A percentile compares a stretch with the other conserved stretches of the same genome.
phyloP scores from a whole-genome alignment of 1,140 invertebrate species.

The Tenebrio molitor region DNA sequence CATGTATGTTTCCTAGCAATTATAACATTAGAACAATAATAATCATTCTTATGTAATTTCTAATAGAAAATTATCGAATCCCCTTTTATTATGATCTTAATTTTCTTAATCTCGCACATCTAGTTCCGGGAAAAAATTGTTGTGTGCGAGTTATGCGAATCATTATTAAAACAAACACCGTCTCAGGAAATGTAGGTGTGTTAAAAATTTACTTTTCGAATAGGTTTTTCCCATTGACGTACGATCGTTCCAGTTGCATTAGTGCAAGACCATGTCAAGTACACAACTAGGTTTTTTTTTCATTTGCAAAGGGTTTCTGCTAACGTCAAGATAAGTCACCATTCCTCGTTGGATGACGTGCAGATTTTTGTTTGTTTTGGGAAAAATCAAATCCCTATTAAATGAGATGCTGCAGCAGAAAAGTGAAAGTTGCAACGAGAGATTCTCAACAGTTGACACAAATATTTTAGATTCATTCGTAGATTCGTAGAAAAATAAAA shows the following conservation, averaged over 20 bases:
- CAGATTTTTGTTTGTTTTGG: no score
- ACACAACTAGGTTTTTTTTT: no score
- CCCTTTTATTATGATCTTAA: conserved; percentile 8
- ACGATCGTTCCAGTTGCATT: background rate
- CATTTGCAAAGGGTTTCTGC: no score
- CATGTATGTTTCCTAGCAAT: conserved; percentile 21
- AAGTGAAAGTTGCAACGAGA: no score
- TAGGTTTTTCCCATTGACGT: conserved; percentile 7
- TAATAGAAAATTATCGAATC: conserved; percentile 27
- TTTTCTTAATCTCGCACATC: conserved; percentile 6
- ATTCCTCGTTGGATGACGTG: no score
- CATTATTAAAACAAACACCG: conserved; percentile 23
- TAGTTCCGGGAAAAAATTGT: conserved; percentile 18
- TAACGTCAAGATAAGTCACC: no score
- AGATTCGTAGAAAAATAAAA: no score
- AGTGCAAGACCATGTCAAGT: no score
- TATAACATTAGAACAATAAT: conserved; percentile 23
- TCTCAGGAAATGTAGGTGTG: conserved; percentile 29
- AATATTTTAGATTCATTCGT: no score
- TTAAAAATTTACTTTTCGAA: conserved; percentile 19
- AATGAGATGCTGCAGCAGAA: no score
- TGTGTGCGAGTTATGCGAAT: background rate
- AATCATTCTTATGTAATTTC: conserved; percentile 23
- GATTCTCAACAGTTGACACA: no score
- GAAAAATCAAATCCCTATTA: no score